These are phyloP conservation scores for Gavialis gangeticus DNA, from an alignment of 2,113 vertebrate genomes.

Conservation along the genomic window DNA sequence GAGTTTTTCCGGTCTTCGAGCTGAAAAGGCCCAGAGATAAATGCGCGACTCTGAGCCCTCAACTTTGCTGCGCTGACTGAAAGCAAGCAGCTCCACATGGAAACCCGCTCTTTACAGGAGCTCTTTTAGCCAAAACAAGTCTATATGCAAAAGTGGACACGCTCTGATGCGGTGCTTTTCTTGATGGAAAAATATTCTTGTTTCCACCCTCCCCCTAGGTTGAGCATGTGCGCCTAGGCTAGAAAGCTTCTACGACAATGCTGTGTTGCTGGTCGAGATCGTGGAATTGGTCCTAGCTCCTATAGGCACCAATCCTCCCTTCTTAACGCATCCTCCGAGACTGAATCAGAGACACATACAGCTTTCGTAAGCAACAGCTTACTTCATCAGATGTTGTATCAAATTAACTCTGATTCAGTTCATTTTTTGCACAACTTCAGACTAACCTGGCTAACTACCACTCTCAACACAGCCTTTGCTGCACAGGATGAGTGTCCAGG, in stretches of 20 bases:
- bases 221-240: rapidly evolving
- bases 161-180: background rate
- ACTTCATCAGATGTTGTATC: no score
- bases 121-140: background rate
- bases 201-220: background rate
- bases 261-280: background rate
- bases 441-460: no score
- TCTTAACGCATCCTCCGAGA: no score
- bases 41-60: background rate
- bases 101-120: constrained; percentile 3
- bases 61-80: background rate
- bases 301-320: no score
- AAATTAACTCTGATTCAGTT: no score
- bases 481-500: background rate
- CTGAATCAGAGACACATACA: no score
- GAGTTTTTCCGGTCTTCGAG: constrained; percentile 3
- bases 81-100: background rate
- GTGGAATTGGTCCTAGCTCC: no score
- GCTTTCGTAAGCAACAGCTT: no score
- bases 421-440: no score
- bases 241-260: background rate
- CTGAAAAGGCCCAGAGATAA: constrained; percentile 8
- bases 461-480: background rate
- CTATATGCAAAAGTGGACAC: background rate
- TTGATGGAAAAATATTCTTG: background rate